phyloP scores from a whole-genome alignment of 1,140 invertebrate genomes.

The Apis dorsata region DNA sequence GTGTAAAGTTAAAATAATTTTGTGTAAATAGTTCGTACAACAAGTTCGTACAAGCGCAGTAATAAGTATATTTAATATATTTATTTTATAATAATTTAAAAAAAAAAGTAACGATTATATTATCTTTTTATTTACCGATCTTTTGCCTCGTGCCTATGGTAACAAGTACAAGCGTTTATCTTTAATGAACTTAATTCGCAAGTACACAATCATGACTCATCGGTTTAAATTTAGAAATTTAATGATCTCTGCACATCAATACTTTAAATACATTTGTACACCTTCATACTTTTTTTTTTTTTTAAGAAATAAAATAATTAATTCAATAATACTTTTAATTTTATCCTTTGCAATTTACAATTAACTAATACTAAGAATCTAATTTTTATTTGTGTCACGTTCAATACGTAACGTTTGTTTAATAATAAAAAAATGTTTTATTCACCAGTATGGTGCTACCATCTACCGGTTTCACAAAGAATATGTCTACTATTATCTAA shows the following conservation, averaged over 20 bases:
- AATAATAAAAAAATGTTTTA: no score
- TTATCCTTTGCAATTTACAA: no score
- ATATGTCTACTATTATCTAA: no score
- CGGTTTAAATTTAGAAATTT: not conserved
- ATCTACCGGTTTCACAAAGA: no score
- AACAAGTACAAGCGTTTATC: conserved; percentile 3
- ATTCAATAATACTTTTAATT: not conserved
- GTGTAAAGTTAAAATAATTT: conserved; percentile 24
- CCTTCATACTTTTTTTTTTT: conserved; percentile 39
- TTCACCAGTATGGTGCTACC: no score
- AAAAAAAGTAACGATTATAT: not conserved
- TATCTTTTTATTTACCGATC: conserved; percentile 13
- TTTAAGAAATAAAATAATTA: conserved; percentile 46
- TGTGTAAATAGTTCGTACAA: conserved; percentile 48
- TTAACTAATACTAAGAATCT: not conserved
- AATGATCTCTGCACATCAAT: conserved; percentile 44
- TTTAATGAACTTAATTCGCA: conserved; percentile 14
- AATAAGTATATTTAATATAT: conserved; percentile 33
- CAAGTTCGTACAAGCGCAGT: conserved; percentile 17
- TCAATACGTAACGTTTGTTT: no score
- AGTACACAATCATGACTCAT: not conserved
- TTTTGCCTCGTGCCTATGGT: not conserved
- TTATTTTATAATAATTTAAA: conserved; percentile 37
- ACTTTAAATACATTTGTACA: conserved; percentile 47
- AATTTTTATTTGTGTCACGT: no score